Conservation (phyloP, 1,140 invertebrate genomes). For the Ooceraea biroi region DNA sequence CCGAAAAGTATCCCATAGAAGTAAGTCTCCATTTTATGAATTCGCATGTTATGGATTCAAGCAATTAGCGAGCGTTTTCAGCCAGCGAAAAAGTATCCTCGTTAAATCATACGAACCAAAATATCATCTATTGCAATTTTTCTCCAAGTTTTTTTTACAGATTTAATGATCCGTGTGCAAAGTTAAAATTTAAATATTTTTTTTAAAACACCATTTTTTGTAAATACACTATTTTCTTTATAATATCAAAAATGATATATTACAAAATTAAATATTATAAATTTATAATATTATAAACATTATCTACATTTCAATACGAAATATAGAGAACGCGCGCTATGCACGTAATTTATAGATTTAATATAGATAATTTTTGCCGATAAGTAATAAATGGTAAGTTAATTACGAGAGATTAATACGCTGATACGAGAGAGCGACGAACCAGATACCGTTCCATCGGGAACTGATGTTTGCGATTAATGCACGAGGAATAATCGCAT, state of each 20-base stretch:
- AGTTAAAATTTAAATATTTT: neutral
- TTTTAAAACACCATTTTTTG: neutral
- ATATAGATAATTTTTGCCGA: no score
- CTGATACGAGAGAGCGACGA: neutral
- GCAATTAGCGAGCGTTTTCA: neutral
- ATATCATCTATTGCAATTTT: neutral
- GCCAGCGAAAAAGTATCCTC: neutral
- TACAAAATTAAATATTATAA: no score
- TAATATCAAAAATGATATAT: no score
- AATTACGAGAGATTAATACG: neutral
- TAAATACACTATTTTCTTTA: no score
- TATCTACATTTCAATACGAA: no score
- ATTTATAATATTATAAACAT: no score
- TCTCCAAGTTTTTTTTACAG: neutral
- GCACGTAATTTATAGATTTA: no score
- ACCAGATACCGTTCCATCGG: conserved; percentile 18
- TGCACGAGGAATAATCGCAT: conserved; percentile 12
- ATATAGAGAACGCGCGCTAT: no score
- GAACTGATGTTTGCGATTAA: conserved; percentile 4
- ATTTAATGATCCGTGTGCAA: neutral
- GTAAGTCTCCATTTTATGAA: conserved; percentile 69
- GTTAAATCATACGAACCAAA: neutral
- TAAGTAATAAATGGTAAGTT: conserved; percentile 4
- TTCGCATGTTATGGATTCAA: neutral
- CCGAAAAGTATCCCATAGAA: conserved; percentile 83